Evolutionary conservation across 2,888 invertebrate species (phyloP).

Genomic region (Eremobia ochroleuca): DNA sequence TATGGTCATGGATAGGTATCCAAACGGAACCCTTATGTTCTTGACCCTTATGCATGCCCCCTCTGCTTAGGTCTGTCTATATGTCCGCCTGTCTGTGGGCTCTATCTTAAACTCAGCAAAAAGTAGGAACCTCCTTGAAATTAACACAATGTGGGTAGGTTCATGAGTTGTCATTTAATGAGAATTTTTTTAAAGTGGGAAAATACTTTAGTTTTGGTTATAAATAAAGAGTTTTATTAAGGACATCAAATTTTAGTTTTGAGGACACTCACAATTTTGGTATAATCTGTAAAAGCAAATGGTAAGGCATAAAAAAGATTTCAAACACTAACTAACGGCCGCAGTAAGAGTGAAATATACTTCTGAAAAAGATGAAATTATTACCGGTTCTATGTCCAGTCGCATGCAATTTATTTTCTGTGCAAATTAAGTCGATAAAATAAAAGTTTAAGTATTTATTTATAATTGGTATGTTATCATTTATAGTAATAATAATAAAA

Average conservation of each 20-base stretch:
- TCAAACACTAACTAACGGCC: slow-evolving; percentile 9
- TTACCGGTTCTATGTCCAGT: background rate
- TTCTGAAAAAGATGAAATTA: slow-evolving; percentile 11
- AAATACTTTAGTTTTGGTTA: background rate
- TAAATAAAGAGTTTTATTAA: background rate
- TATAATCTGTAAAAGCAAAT: background rate
- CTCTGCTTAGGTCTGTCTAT: background rate
- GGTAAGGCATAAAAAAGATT: background rate
- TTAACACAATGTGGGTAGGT: background rate
- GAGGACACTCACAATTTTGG: background rate
- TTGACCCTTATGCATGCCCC: background rate
- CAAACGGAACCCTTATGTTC: background rate
- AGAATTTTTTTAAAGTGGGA: background rate
- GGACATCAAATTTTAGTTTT: background rate
- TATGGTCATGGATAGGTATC: background rate
- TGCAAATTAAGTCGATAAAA: slow-evolving; percentile 20
- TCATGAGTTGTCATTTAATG: background rate
- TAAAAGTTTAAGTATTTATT: background rate
- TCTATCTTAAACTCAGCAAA: background rate
- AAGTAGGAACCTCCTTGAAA: background rate
- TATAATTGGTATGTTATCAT: background rate
- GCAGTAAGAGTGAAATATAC: background rate
- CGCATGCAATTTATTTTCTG: slow-evolving; percentile 26
- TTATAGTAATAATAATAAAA: background rate
- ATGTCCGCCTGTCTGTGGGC: background rate